Evolutionary conservation across 2,113 vertebrate species (phyloP).

Genomic region (Pachyramphus minor): DNA sequence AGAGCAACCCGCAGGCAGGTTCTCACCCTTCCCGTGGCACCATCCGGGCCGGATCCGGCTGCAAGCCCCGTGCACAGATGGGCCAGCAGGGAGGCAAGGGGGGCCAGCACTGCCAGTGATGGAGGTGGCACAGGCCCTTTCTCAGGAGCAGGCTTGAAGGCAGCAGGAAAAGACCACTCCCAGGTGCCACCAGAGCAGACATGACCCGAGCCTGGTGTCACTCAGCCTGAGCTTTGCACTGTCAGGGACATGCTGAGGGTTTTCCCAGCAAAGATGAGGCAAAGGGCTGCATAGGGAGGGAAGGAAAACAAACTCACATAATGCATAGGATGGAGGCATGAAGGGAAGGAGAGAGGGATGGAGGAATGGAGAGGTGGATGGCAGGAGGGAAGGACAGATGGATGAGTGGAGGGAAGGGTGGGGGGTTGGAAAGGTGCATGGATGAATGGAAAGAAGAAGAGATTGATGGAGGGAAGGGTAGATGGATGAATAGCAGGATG

Average conservation of each 20-base stretch:
- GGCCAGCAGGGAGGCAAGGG: fast-evolving
- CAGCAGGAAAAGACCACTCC: neutral
- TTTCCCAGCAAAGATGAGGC: too few relatives aligned
- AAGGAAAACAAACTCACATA: neutral
- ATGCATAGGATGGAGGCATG: neutral
- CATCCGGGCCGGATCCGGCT: fast-evolving
- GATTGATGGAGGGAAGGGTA: neutral
- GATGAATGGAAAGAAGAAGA: neutral
- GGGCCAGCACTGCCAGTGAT: fast-evolving
- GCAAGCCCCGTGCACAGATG: fast-evolving
- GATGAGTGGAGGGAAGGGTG: neutral
- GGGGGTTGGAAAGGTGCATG: neutral
- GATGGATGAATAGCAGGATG: neutral
- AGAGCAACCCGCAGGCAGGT: neutral
- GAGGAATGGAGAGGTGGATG: neutral
- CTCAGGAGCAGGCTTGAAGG: neutral
- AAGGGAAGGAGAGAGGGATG: neutral
- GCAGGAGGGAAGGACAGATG: neutral
- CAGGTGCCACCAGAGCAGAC: neutral
- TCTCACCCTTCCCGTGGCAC: fast-evolving
- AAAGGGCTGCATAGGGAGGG: neutral
- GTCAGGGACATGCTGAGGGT: neutral
- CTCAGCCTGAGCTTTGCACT: neutral
- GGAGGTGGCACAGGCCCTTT: fast-evolving
- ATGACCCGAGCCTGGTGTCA: neutral